Base-by-base conservation (phyloP, 2,888 invertebrate species). In the Xanthorhoe spadicearia region DNA sequence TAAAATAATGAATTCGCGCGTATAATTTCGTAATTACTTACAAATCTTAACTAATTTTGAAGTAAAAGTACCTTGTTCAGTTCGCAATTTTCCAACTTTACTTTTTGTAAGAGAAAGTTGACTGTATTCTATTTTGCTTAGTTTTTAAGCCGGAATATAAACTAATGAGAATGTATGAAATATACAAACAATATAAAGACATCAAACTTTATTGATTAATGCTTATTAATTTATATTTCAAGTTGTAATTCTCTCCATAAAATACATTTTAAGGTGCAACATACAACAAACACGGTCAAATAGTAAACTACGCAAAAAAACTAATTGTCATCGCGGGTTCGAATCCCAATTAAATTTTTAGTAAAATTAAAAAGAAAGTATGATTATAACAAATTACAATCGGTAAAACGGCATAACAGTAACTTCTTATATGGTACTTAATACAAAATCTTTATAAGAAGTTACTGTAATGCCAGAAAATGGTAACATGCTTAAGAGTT, bases 1-100 rank as follows among this genome's bases (percentile, higher is more conserved):
- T 77, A 77, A 77, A 73, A 74, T 78, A 75, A 79, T 78, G 71
- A 77, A 77, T 75, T 70, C 57, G 49, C 13, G 63, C 70, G 72
- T 67, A 64, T 66, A 61, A 67, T 56, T 63, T 51, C 51, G 54
- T 61, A 61, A 61, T 54, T 48, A 38, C 48, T 49, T 57, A 57
- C 32, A 57, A 66, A 59, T 69, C 63, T 57, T 58, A 59, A 18
- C 54, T 46, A 46, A 60, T 60, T 60, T 46, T 56, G 19, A 56
- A 23, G 23, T 28, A 15, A 28, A 32, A 57, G 23, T 43, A 15
- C 15, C 46, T 46, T 46, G n/a, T 46, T 46, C 46, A 4, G 15
- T 8, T 48, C 48, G 17, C 48, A 17, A 17, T 48, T 17, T 48
- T 48, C 6, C 5, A 17, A 48, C 8, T 48, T 17, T 43, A 8